Conservation (phyloP, 2,797 vertebrate genomes). For the Hapalemur alaotrensis region DNA sequence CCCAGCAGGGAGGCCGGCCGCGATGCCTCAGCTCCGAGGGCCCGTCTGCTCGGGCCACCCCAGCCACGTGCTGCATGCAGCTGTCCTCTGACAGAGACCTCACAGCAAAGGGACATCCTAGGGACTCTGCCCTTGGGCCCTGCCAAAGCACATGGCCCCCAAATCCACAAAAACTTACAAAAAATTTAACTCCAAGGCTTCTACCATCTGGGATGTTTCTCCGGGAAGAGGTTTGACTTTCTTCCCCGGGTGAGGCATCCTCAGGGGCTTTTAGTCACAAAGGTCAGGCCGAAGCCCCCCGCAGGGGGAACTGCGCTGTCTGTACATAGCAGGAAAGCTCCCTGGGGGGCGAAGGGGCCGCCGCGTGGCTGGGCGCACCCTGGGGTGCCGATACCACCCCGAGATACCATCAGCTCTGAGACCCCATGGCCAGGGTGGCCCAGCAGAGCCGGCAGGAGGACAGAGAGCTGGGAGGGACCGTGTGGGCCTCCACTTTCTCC, state of each 20-base stretch:
- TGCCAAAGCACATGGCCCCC: fast-evolving
- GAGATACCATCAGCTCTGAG: fast-evolving
- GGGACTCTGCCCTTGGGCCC: background rate
- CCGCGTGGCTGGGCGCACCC: too few relatives aligned
- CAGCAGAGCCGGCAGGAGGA: background rate
- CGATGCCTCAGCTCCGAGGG: fast-evolving
- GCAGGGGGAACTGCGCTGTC: too few relatives aligned
- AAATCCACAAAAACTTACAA: fast-evolving
- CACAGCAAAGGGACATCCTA: too few relatives aligned
- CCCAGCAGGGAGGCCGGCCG: background rate
- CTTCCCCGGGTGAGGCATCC: background rate
- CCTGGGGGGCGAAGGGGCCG: fast-evolving
- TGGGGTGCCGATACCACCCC: background rate
- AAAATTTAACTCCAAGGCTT: background rate
- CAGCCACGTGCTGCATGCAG: fast-evolving
- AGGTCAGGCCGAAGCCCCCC: background rate
- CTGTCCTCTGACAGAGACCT: background rate
- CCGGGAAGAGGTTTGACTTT: background rate
- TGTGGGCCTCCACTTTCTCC: background rate
- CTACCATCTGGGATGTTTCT: background rate
- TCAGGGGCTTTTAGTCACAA: fast-evolving
- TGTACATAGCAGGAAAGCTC: background rate
- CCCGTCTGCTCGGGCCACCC: fast-evolving
- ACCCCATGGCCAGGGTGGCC: background rate
- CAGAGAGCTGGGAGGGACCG: fast-evolving